Conservation (phyloP, 2,888 invertebrate genomes). For the Drosophila macrospina region DNA sequence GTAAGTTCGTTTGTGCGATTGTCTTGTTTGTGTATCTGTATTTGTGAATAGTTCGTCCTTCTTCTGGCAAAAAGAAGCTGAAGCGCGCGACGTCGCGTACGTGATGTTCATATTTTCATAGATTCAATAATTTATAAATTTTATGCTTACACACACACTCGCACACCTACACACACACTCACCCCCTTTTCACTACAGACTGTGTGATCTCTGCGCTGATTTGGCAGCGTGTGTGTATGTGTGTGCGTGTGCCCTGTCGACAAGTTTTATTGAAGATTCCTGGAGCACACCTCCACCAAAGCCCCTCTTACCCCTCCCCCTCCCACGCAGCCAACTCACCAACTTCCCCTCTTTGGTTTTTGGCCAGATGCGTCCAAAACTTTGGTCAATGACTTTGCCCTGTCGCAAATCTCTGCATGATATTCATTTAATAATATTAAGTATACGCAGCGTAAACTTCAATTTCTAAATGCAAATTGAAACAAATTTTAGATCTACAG, state of each 20-base stretch:
- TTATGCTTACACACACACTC: conserved; percentile 58
- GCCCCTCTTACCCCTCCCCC: not conserved
- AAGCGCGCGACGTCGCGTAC: conserved; percentile 58
- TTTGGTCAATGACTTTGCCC: conserved; percentile 30
- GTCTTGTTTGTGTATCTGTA: conserved; percentile 43
- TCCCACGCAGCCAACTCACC: not conserved
- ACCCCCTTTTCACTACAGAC: conserved; percentile 9
- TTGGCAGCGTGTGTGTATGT: conserved; percentile 32
- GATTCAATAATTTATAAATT: conserved; percentile 81
- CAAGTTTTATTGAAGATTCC: conserved; percentile 72
- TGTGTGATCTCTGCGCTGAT: conserved; percentile 73
- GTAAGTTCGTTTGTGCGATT: conserved; percentile 70
- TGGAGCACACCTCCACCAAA: conserved; percentile 26
- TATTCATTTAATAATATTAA: conserved; percentile 15
- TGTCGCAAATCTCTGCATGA: conserved; percentile 21
- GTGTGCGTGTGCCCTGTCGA: conserved; percentile 39
- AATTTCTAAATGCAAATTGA: not conserved
- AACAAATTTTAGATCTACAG: not conserved
- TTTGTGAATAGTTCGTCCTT: conserved; percentile 52
- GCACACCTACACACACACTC: conserved; percentile 18
- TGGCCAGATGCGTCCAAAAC: conserved; percentile 18
- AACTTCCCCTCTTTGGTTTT: not conserved
- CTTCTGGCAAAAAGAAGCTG: conserved; percentile 18
- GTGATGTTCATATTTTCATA: conserved; percentile 80
- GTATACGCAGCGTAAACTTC: not conserved